Percentiles rank a stretch among this genome's conserved stretches.
phyloP scores from a whole-genome alignment of 2,888 invertebrate species.

The Pyrgus malvae region DNA sequence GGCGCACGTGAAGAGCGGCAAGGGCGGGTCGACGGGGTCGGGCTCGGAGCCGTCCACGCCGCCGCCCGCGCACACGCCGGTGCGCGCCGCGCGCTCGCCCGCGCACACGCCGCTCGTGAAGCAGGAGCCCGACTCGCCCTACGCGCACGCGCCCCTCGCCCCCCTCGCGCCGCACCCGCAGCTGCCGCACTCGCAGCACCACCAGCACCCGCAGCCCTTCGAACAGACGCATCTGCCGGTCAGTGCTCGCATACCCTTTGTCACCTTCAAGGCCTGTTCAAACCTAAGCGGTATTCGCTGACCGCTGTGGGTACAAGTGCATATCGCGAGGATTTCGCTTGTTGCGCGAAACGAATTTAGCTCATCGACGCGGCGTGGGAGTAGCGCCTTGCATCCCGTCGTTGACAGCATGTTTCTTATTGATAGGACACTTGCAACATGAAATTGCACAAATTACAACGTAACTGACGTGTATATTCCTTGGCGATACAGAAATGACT shows the following conservation, averaged over 20 bases:
- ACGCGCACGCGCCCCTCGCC: constrained; percentile 57
- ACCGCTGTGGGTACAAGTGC: too few relatives aligned
- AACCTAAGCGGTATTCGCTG: too few relatives aligned
- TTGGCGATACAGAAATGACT: too few relatives aligned
- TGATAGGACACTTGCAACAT: too few relatives aligned
- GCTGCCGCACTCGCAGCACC: constrained; percentile 45
- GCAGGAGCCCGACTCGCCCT: constrained; percentile 83
- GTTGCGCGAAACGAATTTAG: too few relatives aligned
- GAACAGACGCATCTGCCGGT: constrained; percentile 73
- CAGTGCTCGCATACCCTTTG: constrained; percentile 30
- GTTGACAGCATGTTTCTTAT: too few relatives aligned
- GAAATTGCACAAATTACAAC: too few relatives aligned
- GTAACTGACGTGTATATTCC: too few relatives aligned
- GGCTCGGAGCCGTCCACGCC: constrained; percentile 78
- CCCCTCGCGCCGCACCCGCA: constrained; percentile 76
- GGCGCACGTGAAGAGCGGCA: constrained; percentile 61
- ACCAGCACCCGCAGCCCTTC: constrained; percentile 40
- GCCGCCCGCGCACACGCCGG: constrained; percentile 71
- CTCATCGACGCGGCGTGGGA: too few relatives aligned
- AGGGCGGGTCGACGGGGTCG: constrained; percentile 68
- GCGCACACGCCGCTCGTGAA: constrained; percentile 72
- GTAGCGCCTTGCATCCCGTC: too few relatives aligned
- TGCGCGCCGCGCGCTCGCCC: constrained; percentile 72
- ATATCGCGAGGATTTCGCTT: too few relatives aligned
- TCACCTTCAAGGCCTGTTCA: too few relatives aligned